Percentiles rank a stretch among this genome's conserved stretches.
These are phyloP conservation scores for Pristionchus fissidentatus DNA, from an alignment of 2,888 invertebrate genomes.

Conservation along the genomic window DNA sequence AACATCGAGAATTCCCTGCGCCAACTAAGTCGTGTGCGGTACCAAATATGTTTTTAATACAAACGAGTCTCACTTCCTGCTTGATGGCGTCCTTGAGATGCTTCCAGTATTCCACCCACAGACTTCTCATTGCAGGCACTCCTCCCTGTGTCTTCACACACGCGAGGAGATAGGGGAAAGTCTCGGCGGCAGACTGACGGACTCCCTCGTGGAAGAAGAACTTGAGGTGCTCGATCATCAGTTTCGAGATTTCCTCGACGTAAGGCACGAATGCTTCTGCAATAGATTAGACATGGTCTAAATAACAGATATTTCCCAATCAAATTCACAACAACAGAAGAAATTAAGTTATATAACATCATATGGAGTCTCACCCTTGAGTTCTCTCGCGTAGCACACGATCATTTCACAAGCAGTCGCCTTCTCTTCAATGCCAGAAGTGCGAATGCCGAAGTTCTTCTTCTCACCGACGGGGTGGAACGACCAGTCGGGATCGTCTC, in stretches of 20 bases:
- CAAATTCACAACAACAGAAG: not conserved
- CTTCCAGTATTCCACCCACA: conserved; percentile 83
- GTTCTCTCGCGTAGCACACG: conserved; percentile 92
- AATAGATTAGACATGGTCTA: conserved; percentile 17
- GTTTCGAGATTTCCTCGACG: conserved; percentile 82
- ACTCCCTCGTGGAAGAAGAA: conserved; percentile 93
- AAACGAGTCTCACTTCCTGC: too few species aligned
- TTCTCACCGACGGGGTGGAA: conserved; percentile 90
- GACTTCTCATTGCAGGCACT: conserved; percentile 49
- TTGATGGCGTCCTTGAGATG: conserved; percentile 89
- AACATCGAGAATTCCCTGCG: too few species aligned
- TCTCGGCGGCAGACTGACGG: conserved; percentile 91
- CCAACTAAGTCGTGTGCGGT: too few species aligned
- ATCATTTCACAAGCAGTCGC: conserved; percentile 96
- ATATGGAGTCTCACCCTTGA: conserved; percentile 83
- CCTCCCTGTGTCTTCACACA: conserved; percentile 83
- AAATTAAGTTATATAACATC: too few species aligned
- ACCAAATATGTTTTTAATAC: too few species aligned
- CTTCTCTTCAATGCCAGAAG: conserved; percentile 93
- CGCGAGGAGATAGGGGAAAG: conserved; percentile 88
- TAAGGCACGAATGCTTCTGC: conserved; percentile 80
- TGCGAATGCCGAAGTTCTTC: conserved; percentile 93
- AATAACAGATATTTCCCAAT: not conserved
- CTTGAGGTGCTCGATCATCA: conserved; percentile 85
- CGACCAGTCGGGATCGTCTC: conserved; percentile 92